Percentiles rank a stretch among this genome's conserved stretches.
Conservation (phyloP, 1,140 invertebrate species). For the Trachelipus rathkii region DNA sequence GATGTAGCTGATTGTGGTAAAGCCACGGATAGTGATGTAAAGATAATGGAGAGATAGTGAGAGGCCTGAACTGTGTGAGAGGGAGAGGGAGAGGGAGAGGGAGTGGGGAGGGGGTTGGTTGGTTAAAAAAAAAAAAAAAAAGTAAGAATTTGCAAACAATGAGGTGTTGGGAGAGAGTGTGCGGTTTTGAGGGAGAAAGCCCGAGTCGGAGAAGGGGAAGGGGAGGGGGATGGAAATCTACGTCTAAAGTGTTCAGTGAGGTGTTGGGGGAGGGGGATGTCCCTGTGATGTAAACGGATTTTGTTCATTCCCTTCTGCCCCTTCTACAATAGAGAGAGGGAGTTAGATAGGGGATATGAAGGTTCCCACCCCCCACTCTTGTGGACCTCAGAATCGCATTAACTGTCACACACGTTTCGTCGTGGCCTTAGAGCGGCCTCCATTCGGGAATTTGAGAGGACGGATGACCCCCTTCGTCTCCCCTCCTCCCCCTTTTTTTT, state of each 20-base stretch:
- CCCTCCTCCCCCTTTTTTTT: neutral
- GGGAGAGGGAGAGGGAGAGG: neutral
- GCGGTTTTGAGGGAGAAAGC: neutral
- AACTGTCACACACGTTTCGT: constrained; percentile 8
- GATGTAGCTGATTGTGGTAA: too few relatives aligned
- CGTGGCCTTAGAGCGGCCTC: neutral
- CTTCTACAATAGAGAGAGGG: neutral
- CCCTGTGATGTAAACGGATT: constrained; percentile 11
- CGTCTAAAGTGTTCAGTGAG: neutral
- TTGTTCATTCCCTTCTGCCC: neutral
- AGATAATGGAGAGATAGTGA: too few relatives aligned
- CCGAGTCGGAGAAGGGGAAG: too few relatives aligned
- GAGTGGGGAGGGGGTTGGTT: neutral
- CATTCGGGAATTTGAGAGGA: constrained; percentile 4
- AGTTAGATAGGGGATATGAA: too few relatives aligned
- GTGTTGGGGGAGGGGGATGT: neutral
- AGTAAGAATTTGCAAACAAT: neutral
- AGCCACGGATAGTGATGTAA: too few relatives aligned
- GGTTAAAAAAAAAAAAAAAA: neutral
- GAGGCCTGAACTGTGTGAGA: neutral
- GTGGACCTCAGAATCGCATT: neutral
- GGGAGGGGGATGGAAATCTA: neutral
- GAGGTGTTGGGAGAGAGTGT: neutral
- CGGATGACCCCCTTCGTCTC: neutral
- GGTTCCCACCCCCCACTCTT: neutral